Evolutionary conservation across 2,797 vertebrate genomes (phyloP).

Genomic region (Spatula clypeata): DNA sequence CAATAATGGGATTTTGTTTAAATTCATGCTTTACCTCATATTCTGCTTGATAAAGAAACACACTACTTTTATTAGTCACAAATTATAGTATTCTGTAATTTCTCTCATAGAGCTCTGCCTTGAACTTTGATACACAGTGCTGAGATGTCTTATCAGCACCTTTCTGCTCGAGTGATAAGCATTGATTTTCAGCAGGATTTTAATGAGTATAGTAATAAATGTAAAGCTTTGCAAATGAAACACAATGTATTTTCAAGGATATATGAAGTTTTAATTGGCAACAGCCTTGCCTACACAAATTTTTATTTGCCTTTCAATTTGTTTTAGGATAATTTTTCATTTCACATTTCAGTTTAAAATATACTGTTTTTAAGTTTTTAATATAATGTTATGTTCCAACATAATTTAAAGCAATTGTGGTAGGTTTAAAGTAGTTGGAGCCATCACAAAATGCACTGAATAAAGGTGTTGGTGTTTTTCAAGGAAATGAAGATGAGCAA

Average conservation of each 20-base stretch:
- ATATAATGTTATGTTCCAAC: background rate
- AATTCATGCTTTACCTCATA: slow-evolving; percentile 2
- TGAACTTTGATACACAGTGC: background rate
- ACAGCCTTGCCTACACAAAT: background rate
- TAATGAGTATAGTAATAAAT: background rate
- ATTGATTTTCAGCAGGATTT: background rate
- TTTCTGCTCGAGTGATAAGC: background rate
- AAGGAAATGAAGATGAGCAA: background rate
- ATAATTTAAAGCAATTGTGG: background rate
- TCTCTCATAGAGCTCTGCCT: background rate
- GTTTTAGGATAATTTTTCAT: background rate
- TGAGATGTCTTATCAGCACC: background rate
- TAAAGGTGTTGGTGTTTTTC: background rate
- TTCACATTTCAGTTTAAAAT: background rate
- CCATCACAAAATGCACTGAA: background rate
- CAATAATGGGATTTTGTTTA: background rate
- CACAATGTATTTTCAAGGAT: background rate
- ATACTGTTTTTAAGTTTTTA: background rate
- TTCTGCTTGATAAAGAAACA: background rate
- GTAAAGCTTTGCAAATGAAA: background rate
- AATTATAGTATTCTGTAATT: background rate
- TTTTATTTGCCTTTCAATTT: slow-evolving; percentile 15
- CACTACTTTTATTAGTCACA: background rate
- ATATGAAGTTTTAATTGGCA: background rate
- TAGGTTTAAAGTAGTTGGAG: background rate